Evolutionary conservation across 1,140 invertebrate species (phyloP).

Genomic region (Heliothis subflexa): DNA sequence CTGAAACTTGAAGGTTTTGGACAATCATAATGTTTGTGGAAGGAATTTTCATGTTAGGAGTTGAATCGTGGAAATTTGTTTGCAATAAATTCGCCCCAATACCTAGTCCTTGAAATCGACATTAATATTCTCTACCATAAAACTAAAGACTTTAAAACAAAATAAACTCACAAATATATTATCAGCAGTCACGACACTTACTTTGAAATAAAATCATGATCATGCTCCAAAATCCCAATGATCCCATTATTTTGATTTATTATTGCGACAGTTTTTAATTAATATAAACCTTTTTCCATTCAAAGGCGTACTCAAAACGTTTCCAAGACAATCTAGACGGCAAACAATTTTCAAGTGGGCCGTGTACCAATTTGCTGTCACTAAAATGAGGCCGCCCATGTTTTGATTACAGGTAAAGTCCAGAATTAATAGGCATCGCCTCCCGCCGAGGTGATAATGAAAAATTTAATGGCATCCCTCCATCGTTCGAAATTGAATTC

Average conservation of each 20-base stretch:
- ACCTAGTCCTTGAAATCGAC: too few relatives aligned
- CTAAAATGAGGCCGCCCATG: slow-evolving; percentile 55
- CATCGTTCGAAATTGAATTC: slow-evolving; percentile 69
- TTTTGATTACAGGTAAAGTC: slow-evolving; percentile 70
- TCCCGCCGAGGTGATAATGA: slow-evolving; percentile 68
- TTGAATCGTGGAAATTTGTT: too few relatives aligned
- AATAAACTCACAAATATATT: neutral
- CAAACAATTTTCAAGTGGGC: slow-evolving; percentile 72
- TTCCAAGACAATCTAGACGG: slow-evolving; percentile 54
- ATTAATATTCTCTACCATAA: too few relatives aligned
- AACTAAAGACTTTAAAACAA: neutral
- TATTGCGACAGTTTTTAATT: slow-evolving; percentile 37
- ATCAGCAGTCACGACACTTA: slow-evolving; percentile 59
- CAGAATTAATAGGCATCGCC: slow-evolving; percentile 70
- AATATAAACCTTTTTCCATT: slow-evolving; percentile 39
- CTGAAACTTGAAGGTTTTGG: too few relatives aligned
- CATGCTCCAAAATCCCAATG: slow-evolving; percentile 67
- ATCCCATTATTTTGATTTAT: slow-evolving; percentile 56
- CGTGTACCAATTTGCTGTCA: slow-evolving; percentile 61
- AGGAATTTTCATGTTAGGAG: too few relatives aligned
- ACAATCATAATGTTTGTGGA: too few relatives aligned
- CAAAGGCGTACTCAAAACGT: slow-evolving; percentile 20
- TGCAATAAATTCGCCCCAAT: too few relatives aligned
- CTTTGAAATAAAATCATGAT: slow-evolving; percentile 73
- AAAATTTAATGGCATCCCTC: slow-evolving; percentile 69